These are phyloP conservation scores for Mormyrus lacerda DNA, from an alignment of 2,113 vertebrate species.

Conservation along the genomic window DNA sequence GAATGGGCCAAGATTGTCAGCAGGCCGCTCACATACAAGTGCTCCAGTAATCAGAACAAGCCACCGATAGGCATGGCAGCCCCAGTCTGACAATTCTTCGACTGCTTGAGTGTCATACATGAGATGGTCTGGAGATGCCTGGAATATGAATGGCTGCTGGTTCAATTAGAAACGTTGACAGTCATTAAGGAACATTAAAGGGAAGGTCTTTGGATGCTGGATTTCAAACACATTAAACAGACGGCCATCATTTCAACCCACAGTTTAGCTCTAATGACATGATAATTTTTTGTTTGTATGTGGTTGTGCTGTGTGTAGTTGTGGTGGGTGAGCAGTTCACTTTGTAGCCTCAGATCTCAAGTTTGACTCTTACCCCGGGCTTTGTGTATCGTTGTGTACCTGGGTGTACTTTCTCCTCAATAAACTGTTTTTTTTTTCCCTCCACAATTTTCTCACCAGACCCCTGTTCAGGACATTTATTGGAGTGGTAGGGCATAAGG, in stretches of 20 bases:
- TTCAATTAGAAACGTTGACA: neutral
- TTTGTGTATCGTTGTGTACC: neutral
- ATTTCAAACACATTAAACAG: neutral
- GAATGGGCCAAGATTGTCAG: neutral
- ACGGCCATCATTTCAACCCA: neutral
- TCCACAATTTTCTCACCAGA: neutral
- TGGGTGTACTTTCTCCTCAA: neutral
- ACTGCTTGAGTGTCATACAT: neutral
- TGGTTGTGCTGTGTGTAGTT: neutral
- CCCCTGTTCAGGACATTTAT: neutral
- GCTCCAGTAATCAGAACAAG: neutral
- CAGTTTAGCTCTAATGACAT: neutral
- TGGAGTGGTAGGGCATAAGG: no score
- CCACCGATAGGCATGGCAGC: neutral
- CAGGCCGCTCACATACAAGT: neutral
- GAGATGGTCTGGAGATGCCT: neutral
- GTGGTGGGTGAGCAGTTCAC: neutral
- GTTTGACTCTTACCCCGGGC: neutral
- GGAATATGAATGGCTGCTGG: neutral
- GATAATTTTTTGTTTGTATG: neutral
- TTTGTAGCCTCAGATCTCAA: neutral
- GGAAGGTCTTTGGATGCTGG: neutral
- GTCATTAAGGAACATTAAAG: neutral
- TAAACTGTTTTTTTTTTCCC: neutral
- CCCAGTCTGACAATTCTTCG: no score